Evolutionary conservation across 30 jellyfish, hydroid and myxozoan species (phyloP), one percentile per base, ranked within the genome.

Genomic region (Rhopilema esculentum): DNA sequence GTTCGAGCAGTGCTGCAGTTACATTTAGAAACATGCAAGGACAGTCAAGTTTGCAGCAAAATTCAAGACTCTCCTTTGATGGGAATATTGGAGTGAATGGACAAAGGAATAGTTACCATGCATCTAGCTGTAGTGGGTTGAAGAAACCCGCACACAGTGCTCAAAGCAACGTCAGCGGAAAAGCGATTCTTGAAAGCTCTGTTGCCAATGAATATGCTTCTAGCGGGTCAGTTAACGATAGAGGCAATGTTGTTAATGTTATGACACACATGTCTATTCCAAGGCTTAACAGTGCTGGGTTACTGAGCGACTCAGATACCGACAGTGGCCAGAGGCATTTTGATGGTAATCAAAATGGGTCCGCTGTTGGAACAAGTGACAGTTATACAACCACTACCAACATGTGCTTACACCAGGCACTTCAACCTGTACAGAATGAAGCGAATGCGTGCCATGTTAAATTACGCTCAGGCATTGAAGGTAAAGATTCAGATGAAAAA

Each of bases 41-140:
- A n/a, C 22, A 31, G 23, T 68, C 27, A 23, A 30, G 23, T 23
- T 4, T 16, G 0, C 17, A 16, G 19, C 69, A n/a, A 22, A 73
- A 73, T 8, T 66, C 32, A 31, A 32, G 69, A n/a, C 27, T 73
- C 20, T 73, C 69, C 18, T 48, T 40, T 30, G 84, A 73, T 8
- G 84, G 84, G 4, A 31, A 40, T 8, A 32, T 31, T 1, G 20
- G 71, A 1, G 1, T 73, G 21, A 33, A 48, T 31, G 84, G 84
- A 1, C 70, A 73, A 73, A 73, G 40, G 51, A 50, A n/a, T 23
- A 20, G 27, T 16, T 31, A 64, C 18, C 27, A 30, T n/a, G 84
- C 69, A 24, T 29, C 69, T 20, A 73, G 24, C 69, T 20, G 69
- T 25, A 4, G 27, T 12, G 84, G 84, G 27, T 0, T 32, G n/a